phyloP scores from a whole-genome alignment of 2,797 vertebrate genomes.

The Ctenochaetus hawaiiensis region DNA sequence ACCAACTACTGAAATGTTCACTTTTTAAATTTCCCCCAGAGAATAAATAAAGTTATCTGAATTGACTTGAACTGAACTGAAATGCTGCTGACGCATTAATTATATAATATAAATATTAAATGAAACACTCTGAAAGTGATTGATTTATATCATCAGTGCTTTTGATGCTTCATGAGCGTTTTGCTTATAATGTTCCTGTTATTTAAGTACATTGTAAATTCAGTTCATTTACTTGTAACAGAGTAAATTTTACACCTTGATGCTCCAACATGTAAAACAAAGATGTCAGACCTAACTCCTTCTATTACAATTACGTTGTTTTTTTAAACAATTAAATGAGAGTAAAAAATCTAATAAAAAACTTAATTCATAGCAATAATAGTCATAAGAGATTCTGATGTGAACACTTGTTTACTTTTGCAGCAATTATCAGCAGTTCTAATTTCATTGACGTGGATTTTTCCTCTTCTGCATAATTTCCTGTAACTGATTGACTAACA shows the following conservation, averaged over 20 bases:
- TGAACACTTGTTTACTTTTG: background rate
- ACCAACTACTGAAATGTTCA: background rate
- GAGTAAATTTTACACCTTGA: background rate
- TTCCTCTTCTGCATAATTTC: background rate
- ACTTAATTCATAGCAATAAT: background rate
- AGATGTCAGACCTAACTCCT: too few species aligned
- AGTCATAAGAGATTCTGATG: background rate
- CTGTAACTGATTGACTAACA: slow-evolving; percentile 5
- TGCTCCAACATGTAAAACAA: too few species aligned
- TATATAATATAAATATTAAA: background rate
- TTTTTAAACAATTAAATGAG: background rate
- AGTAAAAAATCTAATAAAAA: background rate
- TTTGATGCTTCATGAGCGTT: background rate
- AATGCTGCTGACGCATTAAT: background rate
- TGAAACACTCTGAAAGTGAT: background rate
- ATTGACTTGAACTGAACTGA: background rate
- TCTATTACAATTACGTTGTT: background rate
- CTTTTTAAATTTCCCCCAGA: too few species aligned
- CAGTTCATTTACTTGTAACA: background rate
- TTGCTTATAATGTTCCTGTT: background rate
- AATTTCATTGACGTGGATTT: background rate
- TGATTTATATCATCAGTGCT: background rate
- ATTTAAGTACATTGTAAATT: background rate
- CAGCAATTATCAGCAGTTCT: slow-evolving; percentile 8
- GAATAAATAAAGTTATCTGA: too few species aligned